Percentiles rank a stretch among this genome's conserved stretches.
phyloP scores from a whole-genome alignment of 1,140 invertebrate species.

The Drosophila ambigua region DNA sequence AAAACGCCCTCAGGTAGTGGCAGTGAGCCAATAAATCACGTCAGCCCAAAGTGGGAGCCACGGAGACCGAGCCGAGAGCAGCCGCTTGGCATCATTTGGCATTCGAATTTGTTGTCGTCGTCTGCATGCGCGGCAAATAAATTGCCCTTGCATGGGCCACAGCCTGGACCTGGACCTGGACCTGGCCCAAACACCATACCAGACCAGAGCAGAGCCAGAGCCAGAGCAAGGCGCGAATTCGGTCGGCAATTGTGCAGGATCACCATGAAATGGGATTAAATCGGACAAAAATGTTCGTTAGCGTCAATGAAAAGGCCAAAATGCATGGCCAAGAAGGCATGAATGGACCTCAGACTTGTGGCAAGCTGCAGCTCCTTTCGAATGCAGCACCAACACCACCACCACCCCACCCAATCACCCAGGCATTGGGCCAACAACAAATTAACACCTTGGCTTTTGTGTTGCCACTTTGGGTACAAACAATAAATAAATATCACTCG shows the following conservation, averaged over 20 bases:
- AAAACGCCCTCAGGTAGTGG: constrained; percentile 79
- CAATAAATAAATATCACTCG: constrained; percentile 82
- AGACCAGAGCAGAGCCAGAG: constrained; percentile 2
- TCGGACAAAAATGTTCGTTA: constrained; percentile 82
- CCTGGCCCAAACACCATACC: constrained; percentile 30
- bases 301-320: constrained; percentile 81
- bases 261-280: constrained; percentile 83
- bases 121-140: constrained; percentile 76
- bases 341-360: constrained; percentile 58
- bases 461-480: constrained; percentile 82
- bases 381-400: too few species aligned
- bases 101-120: constrained; percentile 80
- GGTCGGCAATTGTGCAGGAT: constrained; percentile 77
- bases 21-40: constrained; percentile 77
- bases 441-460: constrained; percentile 82
- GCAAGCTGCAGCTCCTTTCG: constrained; percentile 24
- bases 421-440: constrained; percentile 58
- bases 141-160: constrained; percentile 47
- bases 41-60: constrained; percentile 70
- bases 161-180: not conserved
- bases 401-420: too few species aligned
- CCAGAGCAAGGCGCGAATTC: constrained; percentile 23
- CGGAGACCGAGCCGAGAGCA: constrained; percentile 6
- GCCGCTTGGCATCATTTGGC: constrained; percentile 75
- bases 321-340: constrained; percentile 60